Evolutionary conservation across 2,888 invertebrate genomes (phyloP).

Genomic region (Dryobota labecula): DNA sequence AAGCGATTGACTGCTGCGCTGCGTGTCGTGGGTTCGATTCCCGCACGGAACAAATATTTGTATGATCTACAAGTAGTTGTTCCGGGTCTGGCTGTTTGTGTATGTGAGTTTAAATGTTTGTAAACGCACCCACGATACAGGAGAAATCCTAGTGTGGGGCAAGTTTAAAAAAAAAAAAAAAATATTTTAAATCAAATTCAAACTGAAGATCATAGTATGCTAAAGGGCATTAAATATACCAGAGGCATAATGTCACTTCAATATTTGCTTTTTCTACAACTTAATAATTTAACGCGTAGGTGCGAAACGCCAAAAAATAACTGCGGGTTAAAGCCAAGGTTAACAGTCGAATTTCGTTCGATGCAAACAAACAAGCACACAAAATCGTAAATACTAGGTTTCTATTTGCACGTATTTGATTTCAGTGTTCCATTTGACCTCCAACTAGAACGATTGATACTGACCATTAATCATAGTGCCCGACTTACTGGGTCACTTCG

Average conservation of each 20-base stretch:
- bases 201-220: background rate
- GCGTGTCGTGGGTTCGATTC: too few species aligned
- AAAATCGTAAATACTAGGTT: conserved; percentile 14
- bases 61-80: too few species aligned
- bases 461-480: conserved; percentile 56
- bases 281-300: background rate
- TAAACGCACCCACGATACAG: too few species aligned
- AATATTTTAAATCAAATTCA: conserved; percentile 25
- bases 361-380: too few species aligned
- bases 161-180: too few species aligned
- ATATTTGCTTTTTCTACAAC: conserved; percentile 4
- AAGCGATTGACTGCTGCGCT: too few species aligned
- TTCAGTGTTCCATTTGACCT: conserved; percentile 45
- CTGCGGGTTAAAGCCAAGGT: conserved; percentile 13
- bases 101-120: too few species aligned
- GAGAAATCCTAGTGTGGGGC: too few species aligned
- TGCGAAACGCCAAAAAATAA: conserved; percentile 15
- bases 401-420: conserved; percentile 46
- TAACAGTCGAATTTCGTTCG: conserved; percentile 2
- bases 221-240: background rate
- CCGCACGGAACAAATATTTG: too few species aligned
- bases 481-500: conserved; percentile 37
- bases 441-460: conserved; percentile 57
- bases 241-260: background rate
- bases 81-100: too few species aligned